phyloP scores from a whole-genome alignment of 2,797 vertebrate genomes.

The Dicrostonyx torquatus region DNA sequence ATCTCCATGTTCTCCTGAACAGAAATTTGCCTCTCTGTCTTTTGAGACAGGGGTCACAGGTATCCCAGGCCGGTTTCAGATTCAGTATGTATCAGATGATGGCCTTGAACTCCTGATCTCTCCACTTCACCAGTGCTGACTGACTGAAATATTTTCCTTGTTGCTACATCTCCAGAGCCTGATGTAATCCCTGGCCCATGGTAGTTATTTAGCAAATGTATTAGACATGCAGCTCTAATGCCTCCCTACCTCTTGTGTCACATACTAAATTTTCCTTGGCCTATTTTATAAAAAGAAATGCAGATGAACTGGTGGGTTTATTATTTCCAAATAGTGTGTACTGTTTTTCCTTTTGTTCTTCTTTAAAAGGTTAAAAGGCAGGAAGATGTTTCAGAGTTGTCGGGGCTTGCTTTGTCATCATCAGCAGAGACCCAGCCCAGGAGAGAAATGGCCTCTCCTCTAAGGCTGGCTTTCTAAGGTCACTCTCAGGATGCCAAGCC shows the following conservation, averaged over 20 bases:
- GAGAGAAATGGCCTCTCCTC: constrained; percentile 45
- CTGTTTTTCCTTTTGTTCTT: constrained; percentile 30
- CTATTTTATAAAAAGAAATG: constrained; percentile 44
- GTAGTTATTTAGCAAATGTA: neutral
- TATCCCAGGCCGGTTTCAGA: neutral
- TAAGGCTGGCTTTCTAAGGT: constrained; percentile 27
- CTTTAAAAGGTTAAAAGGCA: constrained; percentile 48
- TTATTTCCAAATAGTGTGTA: constrained; percentile 49
- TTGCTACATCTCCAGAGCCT: constrained; percentile 26
- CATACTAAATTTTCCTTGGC: constrained; percentile 28
- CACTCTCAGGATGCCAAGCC: neutral
- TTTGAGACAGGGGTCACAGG: neutral
- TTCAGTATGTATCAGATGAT: neutral
- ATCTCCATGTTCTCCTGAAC: neutral
- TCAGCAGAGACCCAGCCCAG: constrained; percentile 9
- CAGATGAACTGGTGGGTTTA: neutral
- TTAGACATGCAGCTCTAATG: constrained; percentile 6
- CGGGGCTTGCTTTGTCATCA: neutral
- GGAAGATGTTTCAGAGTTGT: neutral
- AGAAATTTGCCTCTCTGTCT: neutral
- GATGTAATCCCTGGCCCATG: neutral
- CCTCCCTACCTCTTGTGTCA: constrained; percentile 9
- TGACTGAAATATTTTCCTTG: neutral
- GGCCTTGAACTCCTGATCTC: neutral
- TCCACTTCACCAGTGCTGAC: neutral